Base-by-base conservation (phyloP, 2,797 vertebrate species). In the Fistularia commersonii region DNA sequence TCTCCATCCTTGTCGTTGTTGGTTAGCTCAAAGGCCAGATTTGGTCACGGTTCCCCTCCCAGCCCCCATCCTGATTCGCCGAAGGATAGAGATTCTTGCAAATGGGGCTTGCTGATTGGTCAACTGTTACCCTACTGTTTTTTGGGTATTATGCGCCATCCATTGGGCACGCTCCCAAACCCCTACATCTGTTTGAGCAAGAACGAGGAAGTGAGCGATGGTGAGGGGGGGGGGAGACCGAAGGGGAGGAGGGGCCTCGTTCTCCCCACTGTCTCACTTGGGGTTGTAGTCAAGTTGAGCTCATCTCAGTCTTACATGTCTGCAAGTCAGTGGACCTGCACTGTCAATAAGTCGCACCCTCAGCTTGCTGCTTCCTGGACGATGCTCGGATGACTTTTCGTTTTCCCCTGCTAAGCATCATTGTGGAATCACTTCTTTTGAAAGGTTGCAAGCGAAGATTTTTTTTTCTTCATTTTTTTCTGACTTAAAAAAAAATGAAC, bases 141-240 rank as follows among this genome's bases (percentile, higher is more conserved):
- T 80, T 69, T 74, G 81, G 80, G 75, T 84, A 87, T 91, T 90
- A 72, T 11, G 65, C 38, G 87, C 51, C 85, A 69, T 72, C 64
- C 62, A 86, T 87, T 84, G 71, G 84, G 77, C 82, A 84, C 57
- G 72, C 79, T 84, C 76, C 74, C 74, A 67, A 79, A 77, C 54
- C 70, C 64, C 62, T 66, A 72, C 84, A 74, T 83, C 80, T 84
- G 75, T 67, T 74, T 14, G 51, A n/a, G n/a, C n/a, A 51, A 59
- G 63, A 52, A 46, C 44, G 41, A 14, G 60, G 47, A 45, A 41
- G 58, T 41, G 53, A 31, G 53, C 14, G 50, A 51, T 41, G 54
- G 41, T 54, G 58, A 53, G 39, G 46, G 10, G 3, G 32, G 32
- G 11, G 41, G 11, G 41, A 23, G 38, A 11, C 32, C 3, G 49